Conservation (phyloP, 2,797 vertebrate genomes). For the Florisuga fusca region DNA sequence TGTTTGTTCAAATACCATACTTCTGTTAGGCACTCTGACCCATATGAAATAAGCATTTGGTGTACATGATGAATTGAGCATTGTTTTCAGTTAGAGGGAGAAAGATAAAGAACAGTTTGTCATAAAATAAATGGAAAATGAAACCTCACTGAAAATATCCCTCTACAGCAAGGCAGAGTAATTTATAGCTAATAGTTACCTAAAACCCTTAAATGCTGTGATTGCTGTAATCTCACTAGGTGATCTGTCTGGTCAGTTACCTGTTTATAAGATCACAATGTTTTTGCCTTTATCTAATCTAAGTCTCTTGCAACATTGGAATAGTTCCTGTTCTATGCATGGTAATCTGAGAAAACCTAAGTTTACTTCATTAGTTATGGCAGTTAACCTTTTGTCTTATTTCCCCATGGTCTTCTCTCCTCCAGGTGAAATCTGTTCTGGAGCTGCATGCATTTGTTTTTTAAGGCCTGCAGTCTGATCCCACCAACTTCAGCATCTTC, state of each 20-base stretch:
- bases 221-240: neutral
- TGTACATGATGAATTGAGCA: neutral
- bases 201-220: neutral
- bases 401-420: neutral
- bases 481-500: fast-evolving
- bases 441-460: neutral
- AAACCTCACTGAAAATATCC: neutral
- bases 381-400: neutral
- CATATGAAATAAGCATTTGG: neutral
- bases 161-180: neutral
- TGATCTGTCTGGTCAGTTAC: neutral
- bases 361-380: neutral
- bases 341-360: neutral
- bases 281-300: neutral
- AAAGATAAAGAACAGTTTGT: neutral
- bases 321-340: neutral
- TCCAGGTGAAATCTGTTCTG: neutral
- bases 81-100: neutral
- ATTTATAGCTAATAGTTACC: neutral
- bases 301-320: neutral
- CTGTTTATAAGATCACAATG: neutral
- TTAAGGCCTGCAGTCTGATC: neutral
- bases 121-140: neutral
- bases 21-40: neutral
- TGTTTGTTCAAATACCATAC: neutral